phyloP scores from a whole-genome alignment of 53 echinoderm and acorn worm genomes.

The Luidia sarsii region DNA sequence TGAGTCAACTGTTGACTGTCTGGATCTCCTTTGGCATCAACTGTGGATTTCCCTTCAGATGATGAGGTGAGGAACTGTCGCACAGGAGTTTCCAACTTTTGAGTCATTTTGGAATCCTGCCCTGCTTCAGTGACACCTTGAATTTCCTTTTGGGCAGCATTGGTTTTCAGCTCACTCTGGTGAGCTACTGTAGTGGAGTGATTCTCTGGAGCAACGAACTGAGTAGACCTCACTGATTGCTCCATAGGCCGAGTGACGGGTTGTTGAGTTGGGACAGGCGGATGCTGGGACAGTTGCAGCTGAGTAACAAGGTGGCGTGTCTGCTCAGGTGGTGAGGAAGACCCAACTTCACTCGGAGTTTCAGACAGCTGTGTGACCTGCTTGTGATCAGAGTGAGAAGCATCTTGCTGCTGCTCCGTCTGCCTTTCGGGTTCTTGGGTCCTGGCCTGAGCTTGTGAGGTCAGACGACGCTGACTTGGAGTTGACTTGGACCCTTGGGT shows the following conservation, averaged over 20 bases:
- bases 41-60: too few relatives aligned
- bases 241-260: not conserved
- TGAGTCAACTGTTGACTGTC: not conserved
- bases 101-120: not conserved
- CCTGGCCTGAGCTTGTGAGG: not conserved
- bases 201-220: not conserved
- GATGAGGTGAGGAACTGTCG: not conserved
- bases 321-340: too few relatives aligned
- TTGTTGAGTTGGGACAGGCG: not conserved
- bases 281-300: not conserved
- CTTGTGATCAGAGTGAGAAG: too few relatives aligned
- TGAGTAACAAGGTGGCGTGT: not conserved
- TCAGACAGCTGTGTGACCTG: too few relatives aligned
- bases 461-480: conserved; percentile 14
- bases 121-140: too few relatives aligned
- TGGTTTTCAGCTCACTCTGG: too few relatives aligned
- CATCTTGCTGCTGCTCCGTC: not conserved
- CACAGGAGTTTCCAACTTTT: not conserved
- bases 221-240: not conserved
- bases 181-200: too few relatives aligned
- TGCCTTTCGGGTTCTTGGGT: conserved; percentile 11
- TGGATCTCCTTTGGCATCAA: not conserved
- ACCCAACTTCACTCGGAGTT: too few relatives aligned
- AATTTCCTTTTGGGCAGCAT: too few relatives aligned
- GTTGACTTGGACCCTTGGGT: too few relatives aligned